Percentiles rank a stretch among this genome's conserved stretches.
Conservation (phyloP, 2,888 invertebrate species). For the Pterostichus niger region DNA sequence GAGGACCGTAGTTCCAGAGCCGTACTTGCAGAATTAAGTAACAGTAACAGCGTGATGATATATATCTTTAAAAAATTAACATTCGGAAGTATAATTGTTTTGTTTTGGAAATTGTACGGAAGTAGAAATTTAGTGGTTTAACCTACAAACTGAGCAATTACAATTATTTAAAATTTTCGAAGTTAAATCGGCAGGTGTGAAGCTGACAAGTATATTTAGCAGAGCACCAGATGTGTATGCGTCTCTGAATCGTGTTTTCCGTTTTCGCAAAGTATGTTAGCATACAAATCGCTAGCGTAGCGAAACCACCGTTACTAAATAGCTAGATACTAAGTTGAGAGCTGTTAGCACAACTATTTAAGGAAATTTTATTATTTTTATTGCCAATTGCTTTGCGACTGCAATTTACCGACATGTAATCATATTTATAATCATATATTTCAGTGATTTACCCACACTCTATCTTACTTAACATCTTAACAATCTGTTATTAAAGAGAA, state of each 20-base stretch:
- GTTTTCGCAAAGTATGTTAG: constrained; percentile 28
- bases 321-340: neutral
- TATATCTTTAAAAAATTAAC: neutral
- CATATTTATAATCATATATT: constrained; percentile 12
- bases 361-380: constrained; percentile 42
- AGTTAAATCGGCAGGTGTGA: constrained; percentile 6
- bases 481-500: constrained; percentile 32
- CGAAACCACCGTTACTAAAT: neutral
- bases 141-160: constrained; percentile 43
- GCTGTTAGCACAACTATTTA: constrained; percentile 13
- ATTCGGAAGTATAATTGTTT: neutral
- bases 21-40: too few relatives aligned
- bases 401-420: neutral
- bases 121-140: constrained; percentile 35
- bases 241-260: neutral
- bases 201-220: constrained; percentile 1
- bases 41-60: too few relatives aligned
- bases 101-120: constrained; percentile 2
- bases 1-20: too few relatives aligned
- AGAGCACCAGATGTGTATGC: neutral
- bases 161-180: constrained; percentile 14
- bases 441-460: constrained; percentile 37
- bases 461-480: constrained; percentile 43
- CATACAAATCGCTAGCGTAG: constrained; percentile 5
- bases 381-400: neutral